Percentiles rank a stretch among this genome's conserved stretches.
Evolutionary conservation across 2,888 invertebrate genomes (phyloP).

Genomic region (Pammene fasciana): DNA sequence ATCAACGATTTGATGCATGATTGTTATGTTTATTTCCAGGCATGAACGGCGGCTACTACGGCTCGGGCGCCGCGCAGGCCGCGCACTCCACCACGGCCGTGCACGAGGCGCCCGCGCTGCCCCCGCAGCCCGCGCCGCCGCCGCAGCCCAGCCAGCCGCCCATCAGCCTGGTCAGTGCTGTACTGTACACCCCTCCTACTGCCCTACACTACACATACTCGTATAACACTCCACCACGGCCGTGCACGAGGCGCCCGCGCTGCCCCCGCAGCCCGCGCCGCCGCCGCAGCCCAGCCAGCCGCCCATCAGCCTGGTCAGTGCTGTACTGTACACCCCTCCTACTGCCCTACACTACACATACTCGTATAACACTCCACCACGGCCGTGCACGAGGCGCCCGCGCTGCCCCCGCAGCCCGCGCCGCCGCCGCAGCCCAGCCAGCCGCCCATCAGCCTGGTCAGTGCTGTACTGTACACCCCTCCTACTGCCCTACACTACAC

Average conservation of each 20-base stretch:
- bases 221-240: neutral
- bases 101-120: slow-evolving; percentile 72
- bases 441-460: slow-evolving; percentile 3
- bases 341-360: no score
- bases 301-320: slow-evolving; percentile 3
- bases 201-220: neutral
- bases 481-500: no score
- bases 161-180: slow-evolving; percentile 45
- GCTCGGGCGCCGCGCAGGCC: slow-evolving; percentile 89
- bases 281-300: slow-evolving; percentile 2
- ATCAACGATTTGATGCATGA: no score
- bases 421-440: slow-evolving; percentile 22
- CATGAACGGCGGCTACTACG: slow-evolving; percentile 90
- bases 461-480: no score
- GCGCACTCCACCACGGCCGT: slow-evolving; percentile 92
- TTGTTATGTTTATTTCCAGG: slow-evolving; percentile 47
- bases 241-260: neutral
- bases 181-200: slow-evolving; percentile 54
- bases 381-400: neutral
- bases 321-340: no score
- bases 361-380: slow-evolving; percentile 3
- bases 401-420: slow-evolving; percentile 1
- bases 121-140: slow-evolving; percentile 64
- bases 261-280: neutral
- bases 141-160: slow-evolving; percentile 45